Evolutionary conservation across 2,113 vertebrate genomes (phyloP).

Genomic region (Prietella phreatophila): DNA sequence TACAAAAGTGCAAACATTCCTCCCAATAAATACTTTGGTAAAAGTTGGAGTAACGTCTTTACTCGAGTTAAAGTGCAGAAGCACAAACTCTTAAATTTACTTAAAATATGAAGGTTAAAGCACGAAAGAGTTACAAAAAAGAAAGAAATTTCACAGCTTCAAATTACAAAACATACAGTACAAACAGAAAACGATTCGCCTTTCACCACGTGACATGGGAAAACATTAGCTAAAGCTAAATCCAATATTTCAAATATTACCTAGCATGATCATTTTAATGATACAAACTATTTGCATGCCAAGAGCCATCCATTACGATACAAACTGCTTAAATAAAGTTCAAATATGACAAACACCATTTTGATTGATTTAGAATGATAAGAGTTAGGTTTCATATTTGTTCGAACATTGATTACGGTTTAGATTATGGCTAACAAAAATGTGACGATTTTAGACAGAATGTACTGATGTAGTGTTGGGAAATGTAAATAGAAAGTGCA

Average conservation of each 20-base stretch:
- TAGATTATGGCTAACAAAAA: not conserved
- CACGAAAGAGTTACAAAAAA: not conserved
- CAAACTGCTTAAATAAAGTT: not conserved
- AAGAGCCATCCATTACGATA: not conserved
- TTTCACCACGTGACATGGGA: not conserved
- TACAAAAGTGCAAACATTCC: not conserved
- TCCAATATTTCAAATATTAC: not conserved
- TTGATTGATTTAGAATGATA: not conserved
- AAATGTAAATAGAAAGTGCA: not conserved
- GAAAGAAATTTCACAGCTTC: not conserved
- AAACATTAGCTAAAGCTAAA: not conserved
- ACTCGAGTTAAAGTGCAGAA: not conserved
- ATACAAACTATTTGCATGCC: not conserved
- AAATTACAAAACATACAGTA: not conserved
- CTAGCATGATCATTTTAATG: not conserved
- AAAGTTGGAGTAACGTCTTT: not conserved
- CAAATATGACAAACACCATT: not conserved
- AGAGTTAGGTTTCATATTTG: not conserved
- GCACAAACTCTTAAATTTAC: not conserved
- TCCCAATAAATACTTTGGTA: not conserved
- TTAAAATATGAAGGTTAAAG: not conserved
- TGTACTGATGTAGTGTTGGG: not conserved
- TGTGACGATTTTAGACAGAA: not conserved
- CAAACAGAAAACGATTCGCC: not conserved
- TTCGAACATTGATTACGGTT: not conserved